A percentile compares a stretch with the other conserved stretches of the same genome.
phyloP scores from a whole-genome alignment of 2,113 vertebrate species.

The Meleagris gallopavo region DNA sequence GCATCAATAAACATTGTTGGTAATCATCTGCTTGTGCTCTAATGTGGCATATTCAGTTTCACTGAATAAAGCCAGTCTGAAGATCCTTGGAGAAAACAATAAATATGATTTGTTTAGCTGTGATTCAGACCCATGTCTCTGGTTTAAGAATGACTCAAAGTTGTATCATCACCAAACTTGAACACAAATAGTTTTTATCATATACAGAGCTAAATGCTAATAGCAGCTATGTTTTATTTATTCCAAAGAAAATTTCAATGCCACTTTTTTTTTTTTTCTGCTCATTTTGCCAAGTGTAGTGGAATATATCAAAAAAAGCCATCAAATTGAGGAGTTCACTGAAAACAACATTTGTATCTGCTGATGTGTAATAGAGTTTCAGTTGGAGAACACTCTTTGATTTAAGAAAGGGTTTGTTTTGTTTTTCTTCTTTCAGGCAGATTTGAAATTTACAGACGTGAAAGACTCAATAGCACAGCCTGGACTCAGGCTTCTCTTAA shows the following conservation, averaged over 20 bases:
- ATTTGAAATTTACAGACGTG: neutral
- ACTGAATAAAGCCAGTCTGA: conserved; percentile 77
- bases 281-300: neutral
- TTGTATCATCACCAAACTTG: conserved; percentile 40
- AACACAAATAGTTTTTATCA: conserved; percentile 9
- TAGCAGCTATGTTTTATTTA: conserved; percentile 17
- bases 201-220: conserved; percentile 31
- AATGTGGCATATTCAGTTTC: conserved; percentile 72
- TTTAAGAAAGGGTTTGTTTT: conserved; percentile 19
- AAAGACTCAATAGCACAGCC: neutral
- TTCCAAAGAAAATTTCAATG: neutral
- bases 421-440: neutral
- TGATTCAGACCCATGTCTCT: conserved; percentile 42
- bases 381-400: neutral
- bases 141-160: conserved; percentile 50
- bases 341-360: conserved; percentile 12
- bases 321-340: neutral
- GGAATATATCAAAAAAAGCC: neutral
- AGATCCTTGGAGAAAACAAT: conserved; percentile 32
- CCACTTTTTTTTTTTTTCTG: neutral
- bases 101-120: conserved; percentile 9
- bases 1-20: conserved; percentile 84
- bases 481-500: neutral
- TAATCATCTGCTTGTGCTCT: conserved; percentile 81
- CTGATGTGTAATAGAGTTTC: neutral